phyloP scores from a whole-genome alignment of 2,113 vertebrate genomes.

The Percopsis transmontana region DNA sequence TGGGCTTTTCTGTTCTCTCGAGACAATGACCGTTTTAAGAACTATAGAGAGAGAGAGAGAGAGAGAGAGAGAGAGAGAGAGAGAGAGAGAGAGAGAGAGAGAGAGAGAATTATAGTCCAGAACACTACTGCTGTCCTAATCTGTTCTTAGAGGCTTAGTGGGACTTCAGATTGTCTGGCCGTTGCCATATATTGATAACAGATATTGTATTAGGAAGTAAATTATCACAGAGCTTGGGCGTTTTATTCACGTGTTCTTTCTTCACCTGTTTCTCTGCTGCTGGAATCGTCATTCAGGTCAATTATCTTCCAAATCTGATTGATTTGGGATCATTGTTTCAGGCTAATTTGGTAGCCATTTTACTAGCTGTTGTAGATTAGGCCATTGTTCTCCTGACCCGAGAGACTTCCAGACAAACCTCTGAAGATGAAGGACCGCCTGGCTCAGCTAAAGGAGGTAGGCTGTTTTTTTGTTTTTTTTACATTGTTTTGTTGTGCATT shows the following conservation, averaged over 20 bases:
- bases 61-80: constrained; percentile 3
- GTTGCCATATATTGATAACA: constrained; percentile 42
- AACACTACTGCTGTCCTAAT: constrained; percentile 72
- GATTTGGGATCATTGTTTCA: constrained; percentile 5
- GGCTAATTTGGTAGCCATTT: constrained; percentile 27
- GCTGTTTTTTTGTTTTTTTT: constrained; percentile 4
- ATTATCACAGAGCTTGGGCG: not conserved
- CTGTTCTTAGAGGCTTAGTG: constrained; percentile 77
- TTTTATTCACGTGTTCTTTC: not conserved
- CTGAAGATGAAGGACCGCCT: constrained; percentile 91
- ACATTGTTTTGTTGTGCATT: not conserved
- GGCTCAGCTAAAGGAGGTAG: constrained; percentile 92
- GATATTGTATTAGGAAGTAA: constrained; percentile 18
- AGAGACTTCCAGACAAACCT: not conserved
- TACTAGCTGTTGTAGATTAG: constrained; percentile 15
- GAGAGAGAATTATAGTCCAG: constrained; percentile 62
- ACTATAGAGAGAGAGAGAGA: not conserved
- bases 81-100: constrained; percentile 32
- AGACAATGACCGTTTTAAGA: not conserved
- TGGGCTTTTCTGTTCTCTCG: not conserved
- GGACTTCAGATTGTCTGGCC: constrained; percentile 51
- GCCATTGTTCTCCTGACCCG: not conserved
- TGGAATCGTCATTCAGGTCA: not conserved
- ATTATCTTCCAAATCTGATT: not conserved
- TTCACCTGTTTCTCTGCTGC: not conserved